Conservation (phyloP, 2,888 invertebrate genomes). For the Bedellia somnulentella region DNA sequence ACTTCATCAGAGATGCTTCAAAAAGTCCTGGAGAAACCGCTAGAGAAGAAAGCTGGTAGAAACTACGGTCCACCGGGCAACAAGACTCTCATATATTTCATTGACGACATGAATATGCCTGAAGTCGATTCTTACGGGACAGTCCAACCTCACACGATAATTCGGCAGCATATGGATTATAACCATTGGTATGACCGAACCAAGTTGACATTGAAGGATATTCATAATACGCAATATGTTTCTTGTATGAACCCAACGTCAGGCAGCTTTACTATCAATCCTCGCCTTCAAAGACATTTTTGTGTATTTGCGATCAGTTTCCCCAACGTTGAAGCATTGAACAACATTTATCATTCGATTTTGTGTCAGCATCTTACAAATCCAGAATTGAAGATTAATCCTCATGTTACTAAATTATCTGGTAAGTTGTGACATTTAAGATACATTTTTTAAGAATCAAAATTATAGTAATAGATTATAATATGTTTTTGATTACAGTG, state of each 20-base stretch:
- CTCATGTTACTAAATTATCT: slow-evolving; percentile 67
- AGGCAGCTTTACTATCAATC: slow-evolving; percentile 95
- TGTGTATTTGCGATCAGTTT: slow-evolving; percentile 85
- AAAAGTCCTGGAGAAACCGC: slow-evolving; percentile 88
- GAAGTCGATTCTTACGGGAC: slow-evolving; percentile 89
- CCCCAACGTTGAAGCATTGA: slow-evolving; percentile 80
- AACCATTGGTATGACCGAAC: slow-evolving; percentile 89
- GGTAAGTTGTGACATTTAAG: too few relatives aligned
- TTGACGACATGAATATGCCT: slow-evolving; percentile 98
- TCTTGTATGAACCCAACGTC: slow-evolving; percentile 98
- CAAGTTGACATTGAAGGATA: slow-evolving; percentile 87
- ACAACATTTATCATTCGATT: slow-evolving; percentile 87
- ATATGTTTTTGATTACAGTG: slow-evolving; percentile 25
- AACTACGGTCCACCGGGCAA: slow-evolving; percentile 96
- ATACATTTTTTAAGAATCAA: too few relatives aligned
- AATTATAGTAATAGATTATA: too few relatives aligned
- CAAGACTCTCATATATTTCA: slow-evolving; percentile 90
- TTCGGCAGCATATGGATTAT: slow-evolving; percentile 94
- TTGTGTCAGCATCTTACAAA: slow-evolving; percentile 83
- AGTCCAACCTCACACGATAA: slow-evolving; percentile 94
- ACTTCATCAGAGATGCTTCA: slow-evolving; percentile 93
- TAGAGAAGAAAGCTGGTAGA: slow-evolving; percentile 94
- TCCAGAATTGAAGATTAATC: slow-evolving; percentile 77
- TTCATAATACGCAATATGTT: slow-evolving; percentile 95
- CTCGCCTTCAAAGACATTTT: slow-evolving; percentile 88